Evolutionary conservation across 2,113 vertebrate genomes (phyloP), one percentile per base, ranked within the genome.

Genomic region (Psilopogon haemacephalus): DNA sequence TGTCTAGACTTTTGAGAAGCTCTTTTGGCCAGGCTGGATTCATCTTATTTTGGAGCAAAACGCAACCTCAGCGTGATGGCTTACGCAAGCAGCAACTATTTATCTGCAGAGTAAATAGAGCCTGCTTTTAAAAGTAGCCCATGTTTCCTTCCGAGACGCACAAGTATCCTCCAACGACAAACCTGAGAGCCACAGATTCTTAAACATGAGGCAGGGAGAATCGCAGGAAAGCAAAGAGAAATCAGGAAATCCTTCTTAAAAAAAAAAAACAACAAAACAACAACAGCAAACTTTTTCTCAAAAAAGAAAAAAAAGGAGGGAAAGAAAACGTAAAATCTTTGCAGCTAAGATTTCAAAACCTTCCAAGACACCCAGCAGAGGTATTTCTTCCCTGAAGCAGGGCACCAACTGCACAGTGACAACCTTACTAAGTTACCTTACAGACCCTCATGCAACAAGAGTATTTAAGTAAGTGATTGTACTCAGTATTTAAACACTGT

Each of bases 221-320:
- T 73, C 1, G 28, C 0, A 35, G 19, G 17, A 33, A 60, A 38
- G 19, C 9, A 69, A 16, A 63, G 30, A 77, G 56, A 42, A 88
- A 81, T 26, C 18, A n/a, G 23, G 4, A 62, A 81, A 11, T 3
- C 7, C 5, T 64, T 40, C n/a, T n/a, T n/a, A n/a, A n/a, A n/a
- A n/a, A n/a, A n/a, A n/a, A n/a, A n/a, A n/a, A n/a, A n/a, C n/a
- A n/a, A n/a, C n/a, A n/a, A n/a, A n/a, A n/a, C n/a, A n/a, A n/a
- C n/a, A n/a, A n/a, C n/a, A n/a, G n/a, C n/a, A n/a, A 59, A 35
- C n/a, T 48, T 58, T 58, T 28, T 44, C 17, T 19, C 12, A 6
- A 4, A 54, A n/a, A 35, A 63, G 15, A 10, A 0, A 2, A 11
- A 20, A 21, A 4, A 2, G 1, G 15, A 23, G 4, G 0, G 3